phyloP scores from a whole-genome alignment of 2,888 invertebrate genomes.

The Watsonalla cultraria region DNA sequence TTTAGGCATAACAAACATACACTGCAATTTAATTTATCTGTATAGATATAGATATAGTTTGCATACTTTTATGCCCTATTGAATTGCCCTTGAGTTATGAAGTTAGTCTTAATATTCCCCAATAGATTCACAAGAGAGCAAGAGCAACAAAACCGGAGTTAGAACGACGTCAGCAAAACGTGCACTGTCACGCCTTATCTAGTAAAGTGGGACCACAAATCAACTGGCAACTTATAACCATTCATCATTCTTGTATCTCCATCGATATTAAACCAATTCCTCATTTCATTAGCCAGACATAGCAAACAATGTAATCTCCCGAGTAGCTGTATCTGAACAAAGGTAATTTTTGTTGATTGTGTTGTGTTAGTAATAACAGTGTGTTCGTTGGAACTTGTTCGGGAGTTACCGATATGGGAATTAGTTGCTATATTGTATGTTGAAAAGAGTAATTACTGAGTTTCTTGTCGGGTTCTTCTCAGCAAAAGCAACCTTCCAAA shows the following conservation, averaged over 20 bases:
- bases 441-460: too few species aligned
- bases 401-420: neutral
- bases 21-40: too few species aligned
- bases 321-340: neutral
- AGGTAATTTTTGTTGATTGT: neutral
- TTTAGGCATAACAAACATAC: too few species aligned
- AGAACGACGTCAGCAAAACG: neutral
- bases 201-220: neutral
- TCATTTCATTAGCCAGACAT: slow-evolving; percentile 34
- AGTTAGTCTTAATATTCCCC: too few species aligned
- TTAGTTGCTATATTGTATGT: neutral
- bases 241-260: neutral
- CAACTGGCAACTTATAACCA: neutral
- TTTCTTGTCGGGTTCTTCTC: too few species aligned
- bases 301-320: slow-evolving; percentile 21
- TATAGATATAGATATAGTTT: too few species aligned
- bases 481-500: too few species aligned
- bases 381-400: neutral
- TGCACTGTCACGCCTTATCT: neutral
- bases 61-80: too few species aligned
- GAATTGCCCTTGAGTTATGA: too few species aligned
- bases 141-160: too few species aligned
- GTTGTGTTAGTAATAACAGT: neutral
- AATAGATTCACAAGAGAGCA: too few species aligned
- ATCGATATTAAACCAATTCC: slow-evolving; percentile 17